Conservation (phyloP, 2,888 invertebrate species). For the Apoderus coryli region DNA sequence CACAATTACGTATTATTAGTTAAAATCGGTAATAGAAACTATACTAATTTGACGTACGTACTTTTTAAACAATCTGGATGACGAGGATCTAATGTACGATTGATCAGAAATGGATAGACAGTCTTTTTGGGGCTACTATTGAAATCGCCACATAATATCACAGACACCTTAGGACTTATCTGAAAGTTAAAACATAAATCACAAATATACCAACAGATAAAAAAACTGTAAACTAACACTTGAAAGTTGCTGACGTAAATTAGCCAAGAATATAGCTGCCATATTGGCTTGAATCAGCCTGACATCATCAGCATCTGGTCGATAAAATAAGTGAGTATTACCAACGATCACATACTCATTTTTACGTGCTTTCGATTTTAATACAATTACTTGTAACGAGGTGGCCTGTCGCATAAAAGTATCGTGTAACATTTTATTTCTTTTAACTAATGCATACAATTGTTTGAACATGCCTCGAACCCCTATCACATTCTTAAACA, state of each 20-base stretch:
- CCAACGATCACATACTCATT: conserved; percentile 44
- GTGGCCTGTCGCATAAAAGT: conserved; percentile 49
- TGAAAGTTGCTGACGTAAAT: conserved; percentile 11
- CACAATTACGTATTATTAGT: conserved; percentile 9
- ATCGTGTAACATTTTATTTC: conserved; percentile 38
- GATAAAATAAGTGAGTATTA: conserved; percentile 88
- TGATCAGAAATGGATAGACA: conserved; percentile 62
- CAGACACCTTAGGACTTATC: conserved; percentile 37
- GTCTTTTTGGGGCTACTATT: conserved; percentile 78
- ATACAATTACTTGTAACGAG: conserved; percentile 41
- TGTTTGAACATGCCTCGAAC: conserved; percentile 37
- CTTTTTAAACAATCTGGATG: conserved; percentile 68
- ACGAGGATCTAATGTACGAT: conserved; percentile 45
- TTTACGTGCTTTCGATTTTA: conserved; percentile 41
- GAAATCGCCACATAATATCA: conserved; percentile 85
- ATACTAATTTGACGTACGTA: too few species aligned
- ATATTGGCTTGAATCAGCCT: conserved; percentile 45
- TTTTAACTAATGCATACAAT: conserved; percentile 42
- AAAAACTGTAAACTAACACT: conserved; percentile 10
- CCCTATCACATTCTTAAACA: conserved; percentile 43
- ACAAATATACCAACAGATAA: background rate
- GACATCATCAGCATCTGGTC: conserved; percentile 80
- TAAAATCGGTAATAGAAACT: too few species aligned
- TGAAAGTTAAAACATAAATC: conserved; percentile 9
- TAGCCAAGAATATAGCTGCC: conserved; percentile 13